A percentile compares a stretch with the other conserved stretches of the same genome.
These are phyloP conservation scores for Tachycineta bicolor DNA, from an alignment of 2,113 vertebrate species.

Conservation along the genomic window DNA sequence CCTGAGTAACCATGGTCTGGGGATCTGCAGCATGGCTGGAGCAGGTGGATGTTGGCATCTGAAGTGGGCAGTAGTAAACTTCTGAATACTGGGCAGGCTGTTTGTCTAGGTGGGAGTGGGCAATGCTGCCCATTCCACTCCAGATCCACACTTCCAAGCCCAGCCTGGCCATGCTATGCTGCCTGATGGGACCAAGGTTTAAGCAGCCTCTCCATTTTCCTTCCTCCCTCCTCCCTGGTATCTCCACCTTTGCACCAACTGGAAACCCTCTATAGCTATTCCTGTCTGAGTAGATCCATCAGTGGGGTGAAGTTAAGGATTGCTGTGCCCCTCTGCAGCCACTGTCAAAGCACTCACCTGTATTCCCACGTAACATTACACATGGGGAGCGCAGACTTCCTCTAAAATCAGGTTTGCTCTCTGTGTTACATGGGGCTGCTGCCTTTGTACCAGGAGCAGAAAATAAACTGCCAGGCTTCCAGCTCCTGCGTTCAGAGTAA, in stretches of 20 bases:
- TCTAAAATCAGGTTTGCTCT: neutral
- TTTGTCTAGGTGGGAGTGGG: neutral
- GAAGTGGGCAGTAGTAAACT: neutral
- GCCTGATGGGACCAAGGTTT: neutral
- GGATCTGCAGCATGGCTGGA: neutral
- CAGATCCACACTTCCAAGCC: neutral
- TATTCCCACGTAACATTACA: fast-evolving
- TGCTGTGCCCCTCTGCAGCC: neutral
- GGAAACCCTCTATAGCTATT: neutral
- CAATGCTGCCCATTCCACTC: neutral
- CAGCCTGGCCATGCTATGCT: neutral
- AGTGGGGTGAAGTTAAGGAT: neutral
- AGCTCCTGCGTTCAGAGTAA: neutral
- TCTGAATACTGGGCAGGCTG: neutral
- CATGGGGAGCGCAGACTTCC: neutral
- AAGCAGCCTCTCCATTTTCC: neutral
- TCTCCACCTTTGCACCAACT: fast-evolving
- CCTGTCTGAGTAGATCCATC: neutral
- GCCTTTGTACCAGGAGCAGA: neutral
- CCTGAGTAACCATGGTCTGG: neutral
- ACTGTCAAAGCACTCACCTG: neutral
- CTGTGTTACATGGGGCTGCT: neutral
- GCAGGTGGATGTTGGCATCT: neutral
- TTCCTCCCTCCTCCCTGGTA: neutral
- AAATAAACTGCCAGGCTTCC: neutral